phyloP scores from a whole-genome alignment of 2,797 vertebrate genomes.

The Silurus lanzhouensis region DNA sequence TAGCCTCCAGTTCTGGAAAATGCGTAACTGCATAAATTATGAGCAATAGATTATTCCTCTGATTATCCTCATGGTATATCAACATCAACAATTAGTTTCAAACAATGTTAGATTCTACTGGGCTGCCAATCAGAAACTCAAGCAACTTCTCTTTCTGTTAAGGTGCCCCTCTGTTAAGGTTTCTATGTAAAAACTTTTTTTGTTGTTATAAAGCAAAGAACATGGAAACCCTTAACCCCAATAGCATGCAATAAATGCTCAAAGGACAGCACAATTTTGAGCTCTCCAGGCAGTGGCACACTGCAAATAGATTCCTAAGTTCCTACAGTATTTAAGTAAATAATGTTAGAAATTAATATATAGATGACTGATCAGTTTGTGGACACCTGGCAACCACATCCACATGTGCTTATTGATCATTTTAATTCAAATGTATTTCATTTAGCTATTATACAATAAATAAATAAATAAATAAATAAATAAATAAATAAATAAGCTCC shows the following conservation, averaged over 20 bases:
- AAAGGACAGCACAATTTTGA: neutral
- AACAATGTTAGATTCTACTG: neutral
- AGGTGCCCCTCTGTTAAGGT: neutral
- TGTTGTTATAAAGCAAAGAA: neutral
- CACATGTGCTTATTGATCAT: neutral
- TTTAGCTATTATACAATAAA: neutral
- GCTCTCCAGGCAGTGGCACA: neutral
- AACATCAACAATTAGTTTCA: neutral
- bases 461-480: neutral
- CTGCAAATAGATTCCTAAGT: too few species aligned
- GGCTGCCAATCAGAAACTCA: neutral
- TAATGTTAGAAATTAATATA: neutral
- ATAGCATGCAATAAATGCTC: neutral
- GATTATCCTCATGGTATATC: neutral
- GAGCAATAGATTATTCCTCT: too few species aligned
- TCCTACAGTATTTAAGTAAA: neutral
- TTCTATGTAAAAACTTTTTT: neutral
- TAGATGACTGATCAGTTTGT: neutral
- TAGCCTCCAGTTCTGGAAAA: neutral
- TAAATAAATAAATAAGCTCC: neutral
- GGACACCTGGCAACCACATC: neutral
- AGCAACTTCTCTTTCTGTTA: neutral
- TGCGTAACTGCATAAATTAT: neutral
- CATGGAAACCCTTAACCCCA: neutral
- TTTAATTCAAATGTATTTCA: neutral